A percentile compares a stretch with the other conserved stretches of the same genome.
Evolutionary conservation across 1,140 invertebrate genomes (phyloP).

Genomic region (Thalassaphorura encarpata): DNA sequence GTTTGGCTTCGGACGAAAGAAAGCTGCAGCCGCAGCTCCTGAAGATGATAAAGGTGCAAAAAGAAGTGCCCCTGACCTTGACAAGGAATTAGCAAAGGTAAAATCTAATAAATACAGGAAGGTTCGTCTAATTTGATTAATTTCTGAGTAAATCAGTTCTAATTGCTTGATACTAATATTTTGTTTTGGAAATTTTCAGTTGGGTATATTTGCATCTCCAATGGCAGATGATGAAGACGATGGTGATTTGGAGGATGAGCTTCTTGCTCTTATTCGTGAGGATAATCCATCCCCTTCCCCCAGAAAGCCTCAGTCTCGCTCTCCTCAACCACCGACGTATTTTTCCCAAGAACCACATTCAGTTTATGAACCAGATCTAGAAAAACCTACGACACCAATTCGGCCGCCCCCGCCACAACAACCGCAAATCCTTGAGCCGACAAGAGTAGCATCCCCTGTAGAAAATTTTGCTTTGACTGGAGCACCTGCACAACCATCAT

Average conservation of each 20-base stretch:
- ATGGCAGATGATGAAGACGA: slow-evolving; percentile 48
- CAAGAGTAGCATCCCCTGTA: neutral
- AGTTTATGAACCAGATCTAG: neutral
- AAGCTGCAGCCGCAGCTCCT: slow-evolving; percentile 7
- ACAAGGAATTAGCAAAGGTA: slow-evolving; percentile 11
- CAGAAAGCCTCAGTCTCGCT: neutral
- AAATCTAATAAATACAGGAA: neutral
- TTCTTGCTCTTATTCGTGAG: slow-evolving; percentile 59
- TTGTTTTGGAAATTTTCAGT: slow-evolving; percentile 39
- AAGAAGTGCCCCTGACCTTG: neutral
- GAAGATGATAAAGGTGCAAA: neutral
- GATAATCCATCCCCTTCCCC: slow-evolving; percentile 23
- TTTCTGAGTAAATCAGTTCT: neutral
- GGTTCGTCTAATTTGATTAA: neutral
- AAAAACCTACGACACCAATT: neutral
- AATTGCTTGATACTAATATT: neutral
- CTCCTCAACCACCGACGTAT: neutral
- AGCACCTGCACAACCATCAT: slow-evolving; percentile 20
- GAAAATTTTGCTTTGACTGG: neutral
- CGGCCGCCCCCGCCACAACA: neutral
- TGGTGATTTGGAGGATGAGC: slow-evolving; percentile 74
- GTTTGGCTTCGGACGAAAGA: slow-evolving; percentile 30
- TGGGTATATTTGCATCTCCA: slow-evolving; percentile 53
- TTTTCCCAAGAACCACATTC: neutral
- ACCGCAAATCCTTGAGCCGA: neutral